Base-by-base conservation (phyloP, 53 echinoderm and acorn worm species). In the Luidia sarsii region DNA sequence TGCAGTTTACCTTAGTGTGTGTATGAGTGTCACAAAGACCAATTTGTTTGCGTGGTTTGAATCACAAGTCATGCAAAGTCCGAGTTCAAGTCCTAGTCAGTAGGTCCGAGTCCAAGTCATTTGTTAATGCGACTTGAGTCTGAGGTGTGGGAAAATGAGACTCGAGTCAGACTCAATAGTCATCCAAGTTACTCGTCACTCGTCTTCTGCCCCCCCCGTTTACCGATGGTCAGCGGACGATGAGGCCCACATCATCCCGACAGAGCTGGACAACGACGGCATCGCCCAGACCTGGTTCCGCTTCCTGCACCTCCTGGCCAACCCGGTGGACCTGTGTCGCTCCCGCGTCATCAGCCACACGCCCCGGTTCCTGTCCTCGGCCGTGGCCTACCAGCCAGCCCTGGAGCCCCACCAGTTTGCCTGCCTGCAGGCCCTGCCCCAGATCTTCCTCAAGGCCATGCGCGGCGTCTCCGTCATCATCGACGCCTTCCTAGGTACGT, bases 201-300 rank as follows among this genome's bases (percentile, higher is more conserved):
- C 28, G 23, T 56, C 24, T 23, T 56, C 8, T 33, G 21, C 52
- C 14, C 20, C 27, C 24, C 7, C 22, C 35, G 25, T n/a, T 10
- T 10, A 24, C n/a, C 38, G 1, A 30, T 41, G 6, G 41, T 5
- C 65, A 93, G 93, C 80, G 37, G 93, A 93, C 33, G 93, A 93
- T 50, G 93, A 93, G 59, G 72, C 87, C 2, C 80, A 86, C 53
- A 99, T 99, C 45, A 87, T 99, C 46, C 94, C 99, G 1, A 70
- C 84, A 2, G 99, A 94, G 49, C 77, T 99, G 79, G 99, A 99
- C 66, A 91, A 89, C 27, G 89, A 94, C 23, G 89, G 89, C 56
- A 62, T 99, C 8, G 99, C 99, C 10, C 99, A 99, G 80, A 89
- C 89, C 1, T 99, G 99, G 99, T 99, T 99, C 48, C 80, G 99